A percentile compares a stretch with the other conserved stretches of the same genome.
Evolutionary conservation across 1,140 invertebrate genomes (phyloP).

Genomic region (Frieseomelitta varia): DNA sequence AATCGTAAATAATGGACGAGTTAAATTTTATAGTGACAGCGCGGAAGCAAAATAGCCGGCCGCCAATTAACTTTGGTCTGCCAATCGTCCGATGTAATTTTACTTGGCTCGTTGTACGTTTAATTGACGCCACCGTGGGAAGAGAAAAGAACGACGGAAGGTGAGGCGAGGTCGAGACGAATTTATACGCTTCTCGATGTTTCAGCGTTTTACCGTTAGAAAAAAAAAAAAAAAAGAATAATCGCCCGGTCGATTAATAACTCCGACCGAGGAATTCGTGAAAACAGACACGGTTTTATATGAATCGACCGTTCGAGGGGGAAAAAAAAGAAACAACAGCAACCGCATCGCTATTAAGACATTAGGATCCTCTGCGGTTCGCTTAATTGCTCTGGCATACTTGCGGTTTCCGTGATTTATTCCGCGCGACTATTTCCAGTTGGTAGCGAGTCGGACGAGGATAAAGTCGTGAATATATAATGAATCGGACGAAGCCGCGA

Average conservation of each 20-base stretch:
- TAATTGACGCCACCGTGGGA: background rate
- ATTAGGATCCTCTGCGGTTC: background rate
- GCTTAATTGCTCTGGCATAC: conserved; percentile 33
- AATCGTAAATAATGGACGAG: conserved; percentile 19
- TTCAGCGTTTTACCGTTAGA: background rate
- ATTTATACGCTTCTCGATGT: background rate
- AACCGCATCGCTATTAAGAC: conserved; percentile 30
- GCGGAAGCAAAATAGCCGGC: background rate
- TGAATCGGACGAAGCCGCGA: conserved; percentile 45
- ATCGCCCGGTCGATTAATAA: conserved; percentile 2
- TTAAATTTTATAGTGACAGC: background rate
- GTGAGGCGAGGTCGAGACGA: background rate
- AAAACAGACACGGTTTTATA: background rate
- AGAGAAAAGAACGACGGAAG: background rate
- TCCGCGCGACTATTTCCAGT: conserved; percentile 50
- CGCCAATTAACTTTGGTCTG: conserved; percentile 18
- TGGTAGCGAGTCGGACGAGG: conserved; percentile 46
- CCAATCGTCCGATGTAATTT: background rate
- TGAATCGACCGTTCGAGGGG: conserved; percentile 21
- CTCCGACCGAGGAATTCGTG: background rate
- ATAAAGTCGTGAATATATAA: conserved; percentile 66
- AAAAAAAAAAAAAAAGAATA: background rate
- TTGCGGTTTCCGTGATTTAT: conserved; percentile 52
- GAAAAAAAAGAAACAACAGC: background rate
- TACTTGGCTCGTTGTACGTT: background rate